phyloP scores from a whole-genome alignment of 2,797 vertebrate species.

The Enteromius treurensis region DNA sequence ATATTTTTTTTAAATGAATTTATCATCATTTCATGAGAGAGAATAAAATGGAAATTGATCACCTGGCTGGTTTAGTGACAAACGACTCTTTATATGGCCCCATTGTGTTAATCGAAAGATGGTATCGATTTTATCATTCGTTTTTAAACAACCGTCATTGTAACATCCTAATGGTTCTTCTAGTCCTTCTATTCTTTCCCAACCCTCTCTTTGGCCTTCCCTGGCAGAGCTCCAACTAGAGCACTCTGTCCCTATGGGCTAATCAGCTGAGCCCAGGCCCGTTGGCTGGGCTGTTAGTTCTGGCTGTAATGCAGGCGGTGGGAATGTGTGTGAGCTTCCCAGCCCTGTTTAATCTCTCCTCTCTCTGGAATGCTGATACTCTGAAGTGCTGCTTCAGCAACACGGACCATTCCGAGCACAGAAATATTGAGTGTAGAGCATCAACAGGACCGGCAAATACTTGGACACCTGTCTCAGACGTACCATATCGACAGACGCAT shows the following conservation, averaged over 20 bases:
- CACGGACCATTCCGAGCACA: not conserved
- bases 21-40: not conserved
- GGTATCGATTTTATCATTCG: slow-evolving; percentile 38
- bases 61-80: slow-evolving; percentile 23
- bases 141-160: slow-evolving; percentile 39
- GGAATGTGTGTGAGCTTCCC: slow-evolving; percentile 57
- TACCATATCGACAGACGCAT: slow-evolving; percentile 10
- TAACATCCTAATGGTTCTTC: slow-evolving; percentile 54
- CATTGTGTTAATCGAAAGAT: slow-evolving; percentile 30
- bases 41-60: slow-evolving; percentile 21
- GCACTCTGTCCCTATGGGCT: slow-evolving; percentile 57
- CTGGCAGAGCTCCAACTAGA: slow-evolving; percentile 61
- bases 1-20: too few relatives aligned
- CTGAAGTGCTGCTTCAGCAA: slow-evolving; percentile 32
- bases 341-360: slow-evolving; percentile 45
- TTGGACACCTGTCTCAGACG: slow-evolving; percentile 14
- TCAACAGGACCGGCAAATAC: not conserved
- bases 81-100: slow-evolving; percentile 27
- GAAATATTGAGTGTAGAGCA: slow-evolving; percentile 1
- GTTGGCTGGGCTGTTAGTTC: slow-evolving; percentile 60
- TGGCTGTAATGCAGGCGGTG: slow-evolving; percentile 54
- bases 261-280: slow-evolving; percentile 60
- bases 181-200: slow-evolving; percentile 47
- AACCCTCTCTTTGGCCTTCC: slow-evolving; percentile 55
- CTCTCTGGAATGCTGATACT: slow-evolving; percentile 36